These are phyloP conservation scores for Centropus bengalensis DNA, from an alignment of 2,113 vertebrate species.

Conservation along the genomic window DNA sequence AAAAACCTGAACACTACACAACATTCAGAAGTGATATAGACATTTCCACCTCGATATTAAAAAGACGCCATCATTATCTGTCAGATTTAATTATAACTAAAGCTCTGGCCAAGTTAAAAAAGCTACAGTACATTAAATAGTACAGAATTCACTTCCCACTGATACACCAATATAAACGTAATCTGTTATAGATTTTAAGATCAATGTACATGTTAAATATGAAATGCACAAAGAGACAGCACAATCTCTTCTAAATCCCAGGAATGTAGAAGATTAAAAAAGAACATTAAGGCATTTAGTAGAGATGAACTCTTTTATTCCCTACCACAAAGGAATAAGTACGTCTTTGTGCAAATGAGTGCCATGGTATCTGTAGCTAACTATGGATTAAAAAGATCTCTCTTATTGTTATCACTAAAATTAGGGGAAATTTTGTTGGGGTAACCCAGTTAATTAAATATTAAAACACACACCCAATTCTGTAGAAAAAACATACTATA, in stretches of 20 bases:
- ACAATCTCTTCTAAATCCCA: not conserved
- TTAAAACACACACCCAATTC: not conserved
- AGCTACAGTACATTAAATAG: constrained; percentile 13
- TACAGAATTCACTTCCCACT: not conserved
- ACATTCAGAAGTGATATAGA: not conserved
- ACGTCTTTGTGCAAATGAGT: not conserved
- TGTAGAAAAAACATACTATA: not conserved
- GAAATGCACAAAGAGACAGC: not conserved
- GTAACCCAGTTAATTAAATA: not conserved
- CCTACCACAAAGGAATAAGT: not conserved
- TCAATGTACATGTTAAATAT: constrained; percentile 17
- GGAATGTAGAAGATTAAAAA: not conserved
- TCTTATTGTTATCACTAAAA: not conserved
- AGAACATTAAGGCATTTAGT: not conserved
- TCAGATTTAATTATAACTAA: not conserved
- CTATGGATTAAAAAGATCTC: not conserved
- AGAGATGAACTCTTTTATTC: not conserved
- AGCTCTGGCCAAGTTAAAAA: not conserved
- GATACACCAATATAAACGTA: not conserved
- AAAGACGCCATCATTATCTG: not conserved
- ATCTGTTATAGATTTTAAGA: not conserved
- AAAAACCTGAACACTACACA: not conserved
- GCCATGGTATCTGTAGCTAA: not conserved
- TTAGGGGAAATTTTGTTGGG: not conserved
- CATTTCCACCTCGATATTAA: not conserved